Conservation (phyloP, 1,140 invertebrate genomes). For the Drosophila littoralis region DNA sequence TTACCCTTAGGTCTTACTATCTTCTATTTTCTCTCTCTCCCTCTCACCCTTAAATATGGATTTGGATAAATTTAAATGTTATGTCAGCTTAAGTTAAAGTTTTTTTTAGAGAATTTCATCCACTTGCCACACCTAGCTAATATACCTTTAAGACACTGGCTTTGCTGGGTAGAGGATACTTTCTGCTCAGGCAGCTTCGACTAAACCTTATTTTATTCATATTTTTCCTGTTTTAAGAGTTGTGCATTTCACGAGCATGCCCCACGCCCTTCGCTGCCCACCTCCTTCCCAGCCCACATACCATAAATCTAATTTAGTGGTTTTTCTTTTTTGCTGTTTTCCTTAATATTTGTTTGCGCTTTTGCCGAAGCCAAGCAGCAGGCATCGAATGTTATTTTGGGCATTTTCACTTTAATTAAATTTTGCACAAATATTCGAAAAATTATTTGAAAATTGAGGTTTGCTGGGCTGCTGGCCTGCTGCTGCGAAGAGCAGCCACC, state of each 20-base stretch:
- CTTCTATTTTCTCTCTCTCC: no score
- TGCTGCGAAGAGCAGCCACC: conserved; percentile 6
- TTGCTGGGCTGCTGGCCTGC: conserved; percentile 21
- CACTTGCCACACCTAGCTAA: background rate
- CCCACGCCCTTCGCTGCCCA: no score
- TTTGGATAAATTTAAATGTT: no score
- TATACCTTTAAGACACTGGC: no score
- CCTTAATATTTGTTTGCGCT: conserved; percentile 30
- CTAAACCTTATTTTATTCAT: no score
- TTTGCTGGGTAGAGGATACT: no score
- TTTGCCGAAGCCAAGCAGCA: conserved; percentile 11
- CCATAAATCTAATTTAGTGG: conserved; percentile 16
- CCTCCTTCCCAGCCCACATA: background rate
- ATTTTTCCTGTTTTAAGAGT: background rate
- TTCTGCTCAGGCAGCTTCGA: no score
- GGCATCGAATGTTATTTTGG: conserved; percentile 51
- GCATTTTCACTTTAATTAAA: conserved; percentile 76
- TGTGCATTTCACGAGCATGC: no score
- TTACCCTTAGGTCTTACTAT: no score
- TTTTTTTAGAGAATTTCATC: no score
- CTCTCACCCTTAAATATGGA: no score
- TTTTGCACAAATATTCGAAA: conserved; percentile 76
- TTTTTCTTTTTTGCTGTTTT: background rate
- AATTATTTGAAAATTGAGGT: conserved; percentile 73
- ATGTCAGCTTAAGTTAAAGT: no score